Percentiles rank a stretch among this genome's conserved stretches.
These are phyloP conservation scores for Pseudomugil gertrudae DNA, from an alignment of 2,797 vertebrate genomes.

Conservation along the genomic window DNA sequence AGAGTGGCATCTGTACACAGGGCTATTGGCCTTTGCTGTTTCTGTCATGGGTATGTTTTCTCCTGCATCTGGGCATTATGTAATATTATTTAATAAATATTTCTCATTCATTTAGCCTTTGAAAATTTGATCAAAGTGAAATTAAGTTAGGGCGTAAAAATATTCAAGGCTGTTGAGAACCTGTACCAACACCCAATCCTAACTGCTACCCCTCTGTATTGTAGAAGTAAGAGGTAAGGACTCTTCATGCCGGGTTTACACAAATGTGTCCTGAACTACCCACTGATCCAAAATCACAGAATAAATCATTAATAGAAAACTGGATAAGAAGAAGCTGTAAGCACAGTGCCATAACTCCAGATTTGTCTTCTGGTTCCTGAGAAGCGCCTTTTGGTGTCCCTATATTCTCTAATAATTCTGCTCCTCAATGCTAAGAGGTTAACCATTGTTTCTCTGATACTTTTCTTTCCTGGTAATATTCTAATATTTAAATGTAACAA, in stretches of 20 bases:
- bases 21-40: conserved; percentile 25
- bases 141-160: conserved; percentile 1
- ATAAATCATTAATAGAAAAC: background rate
- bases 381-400: background rate
- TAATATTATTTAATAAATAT: background rate
- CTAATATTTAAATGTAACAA: background rate
- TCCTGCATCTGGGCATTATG: background rate
- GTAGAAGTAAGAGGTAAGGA: background rate
- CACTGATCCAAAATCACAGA: background rate
- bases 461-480: background rate
- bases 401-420: background rate
- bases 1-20: conserved; percentile 31
- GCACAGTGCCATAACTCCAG: background rate
- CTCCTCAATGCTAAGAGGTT: background rate
- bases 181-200: background rate
- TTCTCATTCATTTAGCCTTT: background rate
- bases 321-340: background rate
- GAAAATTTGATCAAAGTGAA: background rate
- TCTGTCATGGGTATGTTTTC: conserved; percentile 14
- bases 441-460: background rate
- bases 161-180: background rate
- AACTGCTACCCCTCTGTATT: background rate
- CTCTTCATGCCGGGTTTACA: background rate
- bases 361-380: background rate
- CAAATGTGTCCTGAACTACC: background rate